Evolutionary conservation across 2,888 invertebrate genomes (phyloP).

Genomic region (Trichogramma evanescens): DNA sequence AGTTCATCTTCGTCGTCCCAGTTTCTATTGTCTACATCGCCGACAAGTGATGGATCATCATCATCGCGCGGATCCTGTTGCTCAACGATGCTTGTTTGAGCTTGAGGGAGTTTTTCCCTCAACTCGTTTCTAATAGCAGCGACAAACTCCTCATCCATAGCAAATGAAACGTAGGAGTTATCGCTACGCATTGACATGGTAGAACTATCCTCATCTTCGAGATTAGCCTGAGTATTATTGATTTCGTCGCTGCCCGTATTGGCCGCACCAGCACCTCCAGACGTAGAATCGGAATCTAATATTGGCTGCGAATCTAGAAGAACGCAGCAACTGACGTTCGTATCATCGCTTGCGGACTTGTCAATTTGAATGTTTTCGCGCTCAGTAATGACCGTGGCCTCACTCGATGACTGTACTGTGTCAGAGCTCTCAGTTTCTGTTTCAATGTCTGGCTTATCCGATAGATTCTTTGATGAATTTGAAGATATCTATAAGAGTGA

Average conservation of each 20-base stretch:
- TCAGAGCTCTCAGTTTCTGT: conserved; percentile 17
- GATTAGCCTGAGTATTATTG: conserved; percentile 15
- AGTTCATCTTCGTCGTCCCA: conserved; percentile 43
- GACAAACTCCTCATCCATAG: conserved; percentile 64
- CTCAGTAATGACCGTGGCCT: conserved; percentile 18
- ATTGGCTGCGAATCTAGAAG: conserved; percentile 8
- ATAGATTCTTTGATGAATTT: background rate
- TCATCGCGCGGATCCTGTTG: conserved; percentile 36
- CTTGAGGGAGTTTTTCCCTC: conserved; percentile 62
- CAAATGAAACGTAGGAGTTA: conserved; percentile 54
- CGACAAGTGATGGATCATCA: conserved; percentile 32
- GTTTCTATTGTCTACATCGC: conserved; percentile 32
- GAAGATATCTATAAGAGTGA: no score
- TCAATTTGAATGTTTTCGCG: conserved; percentile 12
- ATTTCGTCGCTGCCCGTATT: conserved; percentile 7
- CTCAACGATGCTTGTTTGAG: conserved; percentile 50
- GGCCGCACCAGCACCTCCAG: background rate
- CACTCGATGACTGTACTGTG: conserved; percentile 16
- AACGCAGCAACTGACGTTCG: conserved; percentile 7
- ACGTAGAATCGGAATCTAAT: background rate
- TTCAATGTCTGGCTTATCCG: conserved; percentile 3
- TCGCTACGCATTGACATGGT: conserved; percentile 50
- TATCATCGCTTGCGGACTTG: conserved; percentile 19
- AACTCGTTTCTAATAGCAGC: conserved; percentile 65
- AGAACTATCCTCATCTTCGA: conserved; percentile 47